Conservation (phyloP, 2,888 invertebrate genomes). For the Diarsia dahlii region DNA sequence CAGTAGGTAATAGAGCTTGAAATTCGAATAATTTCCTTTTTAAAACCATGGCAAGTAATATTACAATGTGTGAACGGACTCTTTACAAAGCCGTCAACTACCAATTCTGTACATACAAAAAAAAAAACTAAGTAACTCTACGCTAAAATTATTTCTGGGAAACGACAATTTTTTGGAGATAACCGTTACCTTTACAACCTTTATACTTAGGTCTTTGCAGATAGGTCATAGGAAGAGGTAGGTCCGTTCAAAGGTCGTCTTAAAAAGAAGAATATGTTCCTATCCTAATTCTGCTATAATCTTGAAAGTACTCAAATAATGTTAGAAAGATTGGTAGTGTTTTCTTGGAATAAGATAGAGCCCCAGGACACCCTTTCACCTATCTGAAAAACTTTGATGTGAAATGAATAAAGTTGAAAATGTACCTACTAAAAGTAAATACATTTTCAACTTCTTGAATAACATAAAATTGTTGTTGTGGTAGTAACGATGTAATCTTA, state of each 20-base stretch:
- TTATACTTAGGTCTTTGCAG: no score
- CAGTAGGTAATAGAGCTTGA: neutral
- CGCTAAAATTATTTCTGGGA: no score
- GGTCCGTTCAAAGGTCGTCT: neutral
- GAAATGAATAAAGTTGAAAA: neutral
- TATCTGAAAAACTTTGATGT: neutral
- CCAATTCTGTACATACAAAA: no score
- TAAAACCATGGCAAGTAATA: no score
- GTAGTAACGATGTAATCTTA: neutral
- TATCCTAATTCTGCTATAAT: neutral
- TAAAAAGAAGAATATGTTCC: neutral
- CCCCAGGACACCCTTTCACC: neutral
- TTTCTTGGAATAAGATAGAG: neutral
- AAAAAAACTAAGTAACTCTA: no score
- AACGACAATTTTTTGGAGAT: no score
- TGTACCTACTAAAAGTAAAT: neutral
- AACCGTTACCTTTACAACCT: no score
- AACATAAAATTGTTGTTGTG: neutral
- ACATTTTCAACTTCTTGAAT: neutral
- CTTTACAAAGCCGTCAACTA: no score
- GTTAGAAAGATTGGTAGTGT: neutral
- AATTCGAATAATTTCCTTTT: neutral
- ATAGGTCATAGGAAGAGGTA: no score
- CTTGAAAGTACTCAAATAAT: neutral
- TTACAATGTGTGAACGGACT: no score